Evolutionary conservation across 2,113 vertebrate species (phyloP).

Genomic region (Pomatostomus ruficeps): DNA sequence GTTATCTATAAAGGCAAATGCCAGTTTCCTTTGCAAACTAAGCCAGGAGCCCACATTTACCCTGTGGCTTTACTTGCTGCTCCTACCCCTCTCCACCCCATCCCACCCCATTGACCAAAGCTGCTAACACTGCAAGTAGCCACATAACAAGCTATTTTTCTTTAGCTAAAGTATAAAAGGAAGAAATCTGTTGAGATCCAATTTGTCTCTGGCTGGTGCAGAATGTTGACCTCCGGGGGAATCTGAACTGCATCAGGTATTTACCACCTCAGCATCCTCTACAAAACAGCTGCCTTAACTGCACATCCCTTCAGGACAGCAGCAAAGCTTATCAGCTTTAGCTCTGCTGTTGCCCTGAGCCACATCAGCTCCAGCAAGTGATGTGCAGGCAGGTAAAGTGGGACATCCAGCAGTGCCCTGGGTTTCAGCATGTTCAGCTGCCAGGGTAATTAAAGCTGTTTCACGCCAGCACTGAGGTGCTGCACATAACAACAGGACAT

Average conservation of each 20-base stretch:
- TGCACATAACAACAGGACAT: accelerated
- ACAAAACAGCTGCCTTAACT: not conserved
- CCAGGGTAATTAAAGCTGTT: not conserved
- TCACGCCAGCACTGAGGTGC: accelerated
- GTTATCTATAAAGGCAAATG: not conserved
- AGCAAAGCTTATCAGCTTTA: not conserved
- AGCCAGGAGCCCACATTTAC: not conserved
- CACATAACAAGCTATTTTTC: not conserved
- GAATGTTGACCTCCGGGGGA: not conserved
- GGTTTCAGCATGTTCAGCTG: not conserved
- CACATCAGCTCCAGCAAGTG: not conserved
- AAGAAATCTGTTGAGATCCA: not conserved
- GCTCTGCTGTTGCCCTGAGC: not conserved
- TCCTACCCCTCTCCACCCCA: not conserved
- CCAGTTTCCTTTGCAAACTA: not conserved
- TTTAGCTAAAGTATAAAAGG: not conserved
- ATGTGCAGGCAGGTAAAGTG: not conserved
- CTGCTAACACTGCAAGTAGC: not conserved
- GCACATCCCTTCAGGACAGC: not conserved
- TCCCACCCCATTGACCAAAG: not conserved
- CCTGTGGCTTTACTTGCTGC: not conserved
- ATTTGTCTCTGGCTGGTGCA: not conserved
- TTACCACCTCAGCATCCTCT: not conserved
- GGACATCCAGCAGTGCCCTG: not conserved
- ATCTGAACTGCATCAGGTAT: not conserved